Conservation (phyloP, 2,113 vertebrate genomes). For the Boulengeromyrus knoepffleri region DNA sequence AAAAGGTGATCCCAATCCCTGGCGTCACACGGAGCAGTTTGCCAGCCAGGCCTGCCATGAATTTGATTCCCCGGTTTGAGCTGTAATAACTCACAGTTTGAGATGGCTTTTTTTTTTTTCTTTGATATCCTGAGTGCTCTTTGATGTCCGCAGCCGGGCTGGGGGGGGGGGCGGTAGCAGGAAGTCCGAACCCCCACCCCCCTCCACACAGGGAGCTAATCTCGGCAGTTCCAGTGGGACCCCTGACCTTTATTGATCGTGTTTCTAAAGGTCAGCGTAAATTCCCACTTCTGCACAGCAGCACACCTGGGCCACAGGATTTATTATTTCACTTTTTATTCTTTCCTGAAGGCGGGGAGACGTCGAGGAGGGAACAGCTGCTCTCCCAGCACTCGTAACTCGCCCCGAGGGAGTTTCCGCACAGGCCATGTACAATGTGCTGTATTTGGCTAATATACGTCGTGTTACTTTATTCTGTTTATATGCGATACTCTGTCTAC, state of each 20-base stretch:
- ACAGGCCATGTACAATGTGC: background rate
- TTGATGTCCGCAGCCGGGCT: background rate
- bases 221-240: background rate
- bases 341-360: background rate
- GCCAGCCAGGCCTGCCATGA: background rate
- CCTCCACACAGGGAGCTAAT: background rate
- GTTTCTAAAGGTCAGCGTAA: constrained; percentile 21
- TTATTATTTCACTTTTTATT: background rate
- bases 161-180: background rate
- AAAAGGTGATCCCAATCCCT: background rate
- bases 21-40: background rate
- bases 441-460: background rate
- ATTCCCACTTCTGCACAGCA: background rate
- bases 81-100: background rate
- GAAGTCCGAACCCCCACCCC: background rate
- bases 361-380: background rate
- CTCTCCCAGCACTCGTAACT: background rate
- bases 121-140: background rate
- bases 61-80: background rate
- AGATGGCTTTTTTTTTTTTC: background rate
- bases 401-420: background rate
- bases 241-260: constrained; percentile 21
- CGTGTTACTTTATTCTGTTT: background rate
- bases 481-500: background rate
- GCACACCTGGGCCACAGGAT: background rate